phyloP scores from a whole-genome alignment of 2,797 vertebrate genomes.

The Anas capensis region DNA sequence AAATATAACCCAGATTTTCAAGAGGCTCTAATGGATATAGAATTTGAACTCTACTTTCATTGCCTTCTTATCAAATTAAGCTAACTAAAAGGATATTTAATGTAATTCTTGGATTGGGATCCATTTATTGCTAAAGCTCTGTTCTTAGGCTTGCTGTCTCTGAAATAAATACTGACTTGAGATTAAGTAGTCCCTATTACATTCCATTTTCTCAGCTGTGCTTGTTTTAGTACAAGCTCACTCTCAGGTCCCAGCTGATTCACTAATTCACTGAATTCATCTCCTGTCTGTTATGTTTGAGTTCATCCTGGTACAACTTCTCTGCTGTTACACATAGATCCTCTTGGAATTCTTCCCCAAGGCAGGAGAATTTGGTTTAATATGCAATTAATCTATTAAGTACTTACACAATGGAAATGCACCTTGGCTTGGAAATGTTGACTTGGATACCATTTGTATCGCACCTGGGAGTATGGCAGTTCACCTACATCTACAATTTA shows the following conservation, averaged over 20 bases:
- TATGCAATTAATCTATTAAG: neutral
- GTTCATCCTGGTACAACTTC: neutral
- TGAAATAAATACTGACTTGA: neutral
- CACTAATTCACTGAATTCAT: neutral
- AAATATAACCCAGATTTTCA: neutral
- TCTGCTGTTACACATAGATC: neutral
- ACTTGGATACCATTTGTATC: neutral
- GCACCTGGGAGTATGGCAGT: neutral
- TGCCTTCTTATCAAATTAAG: neutral
- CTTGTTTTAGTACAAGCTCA: neutral
- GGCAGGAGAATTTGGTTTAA: neutral
- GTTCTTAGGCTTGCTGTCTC: neutral
- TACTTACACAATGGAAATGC: neutral
- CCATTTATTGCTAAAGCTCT: neutral
- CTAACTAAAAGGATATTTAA: neutral
- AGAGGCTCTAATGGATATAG: neutral
- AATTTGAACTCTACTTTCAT: neutral
- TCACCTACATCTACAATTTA: fast-evolving
- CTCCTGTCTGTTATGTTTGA: neutral
- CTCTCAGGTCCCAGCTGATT: neutral
- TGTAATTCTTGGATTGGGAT: neutral
- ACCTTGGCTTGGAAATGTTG: neutral
- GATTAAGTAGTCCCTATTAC: neutral
- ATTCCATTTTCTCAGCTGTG: neutral
- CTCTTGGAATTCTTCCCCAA: neutral